A percentile compares a stretch with the other conserved stretches of the same genome.
phyloP scores from a whole-genome alignment of 2,797 vertebrate species.

The Alcedo atthis region DNA sequence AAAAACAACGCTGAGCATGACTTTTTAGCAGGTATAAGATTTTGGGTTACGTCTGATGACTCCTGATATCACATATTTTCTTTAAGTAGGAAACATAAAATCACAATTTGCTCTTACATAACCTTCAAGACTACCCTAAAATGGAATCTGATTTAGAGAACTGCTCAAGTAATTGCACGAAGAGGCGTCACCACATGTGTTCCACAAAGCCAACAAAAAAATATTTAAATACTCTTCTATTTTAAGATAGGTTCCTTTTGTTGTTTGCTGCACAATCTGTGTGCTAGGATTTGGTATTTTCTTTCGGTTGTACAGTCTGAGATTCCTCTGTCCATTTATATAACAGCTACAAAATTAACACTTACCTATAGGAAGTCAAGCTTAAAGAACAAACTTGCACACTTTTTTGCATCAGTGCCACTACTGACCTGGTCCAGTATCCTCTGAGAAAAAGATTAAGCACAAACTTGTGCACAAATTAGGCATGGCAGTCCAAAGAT shows the following conservation, averaged over 20 bases:
- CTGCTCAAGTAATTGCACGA: constrained; percentile 14
- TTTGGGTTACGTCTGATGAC: constrained; percentile 30
- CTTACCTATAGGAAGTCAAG: background rate
- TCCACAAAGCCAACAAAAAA: constrained; percentile 40
- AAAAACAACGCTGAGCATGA: background rate
- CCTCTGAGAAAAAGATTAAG: background rate
- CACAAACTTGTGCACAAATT: background rate
- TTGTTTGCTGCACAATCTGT: constrained; percentile 17
- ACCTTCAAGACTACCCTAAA: constrained; percentile 26
- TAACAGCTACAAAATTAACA: background rate
- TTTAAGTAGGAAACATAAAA: constrained; percentile 28
- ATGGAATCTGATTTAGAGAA: constrained; percentile 51
- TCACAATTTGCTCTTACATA: constrained; percentile 29
- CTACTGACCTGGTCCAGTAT: background rate
- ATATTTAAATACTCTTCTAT: constrained; percentile 5
- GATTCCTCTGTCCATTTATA: background rate
- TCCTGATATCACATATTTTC: background rate
- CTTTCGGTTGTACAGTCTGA: background rate
- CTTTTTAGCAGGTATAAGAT: constrained; percentile 2
- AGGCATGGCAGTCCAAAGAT: background rate
- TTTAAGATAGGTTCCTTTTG: constrained; percentile 39
- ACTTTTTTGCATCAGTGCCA: background rate
- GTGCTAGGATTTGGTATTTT: constrained; percentile 22
- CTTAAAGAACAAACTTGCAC: background rate
- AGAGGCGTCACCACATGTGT: constrained; percentile 16